Conservation (phyloP, 2,797 vertebrate species). For the Pangasius sanitwongsei region DNA sequence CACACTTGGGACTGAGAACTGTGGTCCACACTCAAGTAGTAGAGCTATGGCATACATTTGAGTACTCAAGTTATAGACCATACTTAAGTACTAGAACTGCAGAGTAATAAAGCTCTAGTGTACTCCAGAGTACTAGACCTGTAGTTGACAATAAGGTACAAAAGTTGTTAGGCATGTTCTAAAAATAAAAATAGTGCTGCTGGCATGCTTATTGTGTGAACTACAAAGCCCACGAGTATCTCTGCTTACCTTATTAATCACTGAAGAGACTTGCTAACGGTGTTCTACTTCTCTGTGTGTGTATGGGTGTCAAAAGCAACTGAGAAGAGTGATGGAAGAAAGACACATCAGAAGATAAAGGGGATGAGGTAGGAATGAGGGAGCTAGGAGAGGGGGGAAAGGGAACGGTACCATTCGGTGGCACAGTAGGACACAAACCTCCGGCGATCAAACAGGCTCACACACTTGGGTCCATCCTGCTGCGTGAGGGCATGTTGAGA, state of each 20-base stretch:
- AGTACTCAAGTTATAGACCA: neutral
- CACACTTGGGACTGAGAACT: neutral
- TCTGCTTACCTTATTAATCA: neutral
- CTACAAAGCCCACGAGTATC: neutral
- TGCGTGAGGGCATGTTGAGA: conserved; percentile 11
- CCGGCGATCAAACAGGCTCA: neutral
- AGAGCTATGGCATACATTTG: neutral
- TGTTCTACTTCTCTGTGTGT: neutral
- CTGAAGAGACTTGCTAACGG: neutral
- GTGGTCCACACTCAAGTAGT: neutral
- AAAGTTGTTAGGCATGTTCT: neutral
- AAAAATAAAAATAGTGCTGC: neutral
- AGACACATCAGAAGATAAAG: neutral
- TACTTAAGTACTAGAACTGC: neutral
- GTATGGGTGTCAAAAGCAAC: neutral
- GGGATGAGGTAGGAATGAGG: neutral
- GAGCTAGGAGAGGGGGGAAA: neutral
- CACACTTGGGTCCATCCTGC: conserved; percentile 22
- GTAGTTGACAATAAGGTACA: neutral
- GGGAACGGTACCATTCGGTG: neutral
- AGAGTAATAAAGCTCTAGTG: neutral
- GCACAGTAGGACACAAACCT: conserved; percentile 8
- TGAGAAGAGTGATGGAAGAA: neutral
- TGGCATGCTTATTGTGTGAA: neutral
- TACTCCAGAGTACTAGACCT: neutral